phyloP scores from a whole-genome alignment of 2,888 invertebrate species.

The Nasonovia ribisnigri region DNA sequence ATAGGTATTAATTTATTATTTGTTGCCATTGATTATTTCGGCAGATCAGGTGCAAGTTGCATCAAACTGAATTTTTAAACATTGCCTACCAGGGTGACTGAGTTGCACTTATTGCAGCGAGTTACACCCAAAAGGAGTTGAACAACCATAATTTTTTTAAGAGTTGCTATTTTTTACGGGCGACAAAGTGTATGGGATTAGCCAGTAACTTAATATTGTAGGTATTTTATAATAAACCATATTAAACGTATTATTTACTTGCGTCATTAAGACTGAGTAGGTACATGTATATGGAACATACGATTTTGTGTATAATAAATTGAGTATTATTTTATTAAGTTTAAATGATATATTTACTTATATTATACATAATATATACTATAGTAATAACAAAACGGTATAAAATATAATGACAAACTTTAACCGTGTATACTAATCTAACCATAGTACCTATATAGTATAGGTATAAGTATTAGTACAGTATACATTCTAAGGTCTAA shows the following conservation, averaged over 20 bases:
- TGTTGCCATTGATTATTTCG: too few species aligned
- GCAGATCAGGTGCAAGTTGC: too few species aligned
- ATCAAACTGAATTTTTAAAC: too few species aligned
- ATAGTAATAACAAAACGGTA: not conserved
- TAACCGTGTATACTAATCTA: not conserved
- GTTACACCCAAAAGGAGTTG: too few species aligned
- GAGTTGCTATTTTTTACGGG: too few species aligned
- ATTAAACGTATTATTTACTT: not conserved
- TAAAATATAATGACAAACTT: not conserved
- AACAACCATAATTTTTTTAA: too few species aligned
- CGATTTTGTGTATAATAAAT: not conserved
- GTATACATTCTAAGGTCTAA: not conserved
- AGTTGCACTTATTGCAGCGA: too few species aligned
- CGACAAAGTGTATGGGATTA: too few species aligned
- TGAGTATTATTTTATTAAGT: not conserved
- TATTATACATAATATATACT: not conserved
- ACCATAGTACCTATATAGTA: not conserved
- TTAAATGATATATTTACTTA: not conserved
- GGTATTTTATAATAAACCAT: not conserved
- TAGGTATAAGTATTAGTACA: rapidly evolving
- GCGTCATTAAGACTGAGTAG: not conserved
- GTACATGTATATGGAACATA: not conserved
- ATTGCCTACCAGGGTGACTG: too few species aligned
- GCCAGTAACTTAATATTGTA: not conserved
- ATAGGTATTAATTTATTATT: too few species aligned